Evolutionary conservation across 2,113 vertebrate genomes (phyloP).

Genomic region (Python bivittatus): DNA sequence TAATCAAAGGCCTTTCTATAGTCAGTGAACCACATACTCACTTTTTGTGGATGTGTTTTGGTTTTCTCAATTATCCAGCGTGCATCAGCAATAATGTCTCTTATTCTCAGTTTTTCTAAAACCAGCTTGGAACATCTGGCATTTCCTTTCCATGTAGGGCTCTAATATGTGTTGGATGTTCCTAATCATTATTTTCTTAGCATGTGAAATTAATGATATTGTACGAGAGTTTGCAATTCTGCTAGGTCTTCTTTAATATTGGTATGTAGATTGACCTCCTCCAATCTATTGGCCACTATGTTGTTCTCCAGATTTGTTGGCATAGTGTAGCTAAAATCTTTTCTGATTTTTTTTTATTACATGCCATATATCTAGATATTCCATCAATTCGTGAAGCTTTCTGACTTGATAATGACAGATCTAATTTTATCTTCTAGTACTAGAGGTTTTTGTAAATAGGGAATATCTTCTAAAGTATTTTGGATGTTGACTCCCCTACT

Average conservation of each 20-base stretch:
- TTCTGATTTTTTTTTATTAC: not conserved
- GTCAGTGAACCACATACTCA: no score
- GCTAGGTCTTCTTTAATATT: not conserved
- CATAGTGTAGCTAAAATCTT: not conserved
- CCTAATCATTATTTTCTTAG: not conserved
- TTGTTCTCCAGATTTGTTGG: not conserved
- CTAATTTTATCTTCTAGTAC: not conserved
- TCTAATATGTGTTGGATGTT: not conserved
- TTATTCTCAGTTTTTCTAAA: no score
- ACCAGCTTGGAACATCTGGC: no score
- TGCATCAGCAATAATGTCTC: no score
- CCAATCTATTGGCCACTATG: not conserved
- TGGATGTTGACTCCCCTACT: not conserved
- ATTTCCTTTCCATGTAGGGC: not conserved
- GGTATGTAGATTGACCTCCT: not conserved
- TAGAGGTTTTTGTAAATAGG: not conserved
- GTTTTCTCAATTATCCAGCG: no score
- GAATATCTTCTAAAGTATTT: not conserved
- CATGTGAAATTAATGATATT: not conserved
- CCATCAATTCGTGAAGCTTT: not conserved
- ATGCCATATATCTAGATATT: not conserved
- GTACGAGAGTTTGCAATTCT: not conserved
- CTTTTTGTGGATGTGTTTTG: no score
- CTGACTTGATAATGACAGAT: not conserved
- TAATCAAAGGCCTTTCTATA: no score